A percentile compares a stretch with the other conserved stretches of the same genome.
Evolutionary conservation across 2,113 vertebrate species (phyloP).

Genomic region (Takifugu bimaculatus): DNA sequence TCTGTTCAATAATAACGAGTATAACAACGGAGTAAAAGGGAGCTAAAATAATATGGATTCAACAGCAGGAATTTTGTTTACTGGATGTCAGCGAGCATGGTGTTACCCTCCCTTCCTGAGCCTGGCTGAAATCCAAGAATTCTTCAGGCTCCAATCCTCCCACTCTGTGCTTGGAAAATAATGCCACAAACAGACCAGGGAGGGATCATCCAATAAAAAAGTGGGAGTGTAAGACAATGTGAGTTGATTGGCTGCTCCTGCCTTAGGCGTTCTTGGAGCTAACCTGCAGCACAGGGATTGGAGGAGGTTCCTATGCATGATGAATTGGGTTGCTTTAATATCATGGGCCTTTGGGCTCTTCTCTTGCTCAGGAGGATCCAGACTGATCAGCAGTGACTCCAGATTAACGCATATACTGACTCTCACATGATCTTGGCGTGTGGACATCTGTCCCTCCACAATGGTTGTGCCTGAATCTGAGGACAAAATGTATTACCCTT

Average conservation of each 20-base stretch:
- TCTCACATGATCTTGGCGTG: constrained; percentile 29
- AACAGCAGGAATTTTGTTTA: background rate
- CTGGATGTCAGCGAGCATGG: constrained; percentile 1
- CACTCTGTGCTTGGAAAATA: constrained; percentile 45
- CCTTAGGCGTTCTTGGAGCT: constrained; percentile 54
- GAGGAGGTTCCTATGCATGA: constrained; percentile 52
- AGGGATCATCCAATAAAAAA: constrained; percentile 68
- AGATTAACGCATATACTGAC: constrained; percentile 40
- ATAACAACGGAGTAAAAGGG: background rate
- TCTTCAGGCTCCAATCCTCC: constrained; percentile 25
- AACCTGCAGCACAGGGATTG: constrained; percentile 50
- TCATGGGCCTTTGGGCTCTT: constrained; percentile 44
- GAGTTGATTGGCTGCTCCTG: constrained; percentile 57
- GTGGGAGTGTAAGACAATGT: constrained; percentile 69
- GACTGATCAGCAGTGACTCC: constrained; percentile 41
- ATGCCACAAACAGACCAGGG: constrained; percentile 65
- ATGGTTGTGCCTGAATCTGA: constrained; percentile 70
- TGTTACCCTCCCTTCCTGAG: background rate
- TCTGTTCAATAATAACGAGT: too few species aligned
- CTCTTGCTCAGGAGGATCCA: constrained; percentile 34
- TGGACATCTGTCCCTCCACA: constrained; percentile 27
- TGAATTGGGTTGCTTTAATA: constrained; percentile 43
- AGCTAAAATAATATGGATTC: background rate
- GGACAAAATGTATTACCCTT: constrained; percentile 66
- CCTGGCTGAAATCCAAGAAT: constrained; percentile 23